These are phyloP conservation scores for Malurus elegans DNA, from an alignment of 2,113 vertebrate genomes.

Conservation along the genomic window DNA sequence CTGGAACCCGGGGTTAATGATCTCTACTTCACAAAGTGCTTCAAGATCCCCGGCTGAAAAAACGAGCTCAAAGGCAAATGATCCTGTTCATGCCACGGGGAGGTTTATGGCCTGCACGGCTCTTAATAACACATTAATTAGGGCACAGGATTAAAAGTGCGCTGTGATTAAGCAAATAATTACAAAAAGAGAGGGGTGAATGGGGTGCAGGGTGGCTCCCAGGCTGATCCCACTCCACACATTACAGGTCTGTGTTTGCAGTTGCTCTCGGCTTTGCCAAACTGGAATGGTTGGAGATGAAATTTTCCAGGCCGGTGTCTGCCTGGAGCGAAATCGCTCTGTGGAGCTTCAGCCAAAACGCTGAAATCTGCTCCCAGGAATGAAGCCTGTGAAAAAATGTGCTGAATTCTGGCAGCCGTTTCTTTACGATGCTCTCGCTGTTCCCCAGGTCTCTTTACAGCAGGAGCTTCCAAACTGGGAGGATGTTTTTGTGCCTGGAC, in stretches of 20 bases:
- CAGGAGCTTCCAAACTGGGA: background rate
- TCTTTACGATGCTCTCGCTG: accelerated
- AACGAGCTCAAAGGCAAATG: slow-evolving; percentile 31
- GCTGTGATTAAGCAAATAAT: slow-evolving; percentile 64
- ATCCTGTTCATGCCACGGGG: slow-evolving; percentile 18
- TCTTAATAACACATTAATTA: slow-evolving; percentile 58
- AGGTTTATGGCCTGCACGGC: slow-evolving; percentile 39
- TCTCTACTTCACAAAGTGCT: slow-evolving; percentile 37
- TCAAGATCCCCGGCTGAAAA: background rate
- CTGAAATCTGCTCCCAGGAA: slow-evolving; percentile 25
- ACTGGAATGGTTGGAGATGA: slow-evolving; percentile 27
- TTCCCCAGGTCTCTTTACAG: background rate
- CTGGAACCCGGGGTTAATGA: slow-evolving; percentile 52
- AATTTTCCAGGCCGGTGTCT: background rate
- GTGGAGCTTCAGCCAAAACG: background rate
- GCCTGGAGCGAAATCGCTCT: background rate
- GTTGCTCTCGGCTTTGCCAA: background rate
- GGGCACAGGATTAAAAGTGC: slow-evolving; percentile 43
- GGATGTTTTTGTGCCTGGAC: background rate
- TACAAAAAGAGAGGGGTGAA: slow-evolving; percentile 42
- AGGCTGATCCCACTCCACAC: background rate
- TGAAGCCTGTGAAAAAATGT: background rate
- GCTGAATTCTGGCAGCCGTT: background rate
- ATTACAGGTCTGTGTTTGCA: background rate
- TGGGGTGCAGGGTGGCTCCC: background rate